These are phyloP conservation scores for Meandrina meandrites DNA, from an alignment of 92 coral and sea anemone genomes.

Conservation along the genomic window DNA sequence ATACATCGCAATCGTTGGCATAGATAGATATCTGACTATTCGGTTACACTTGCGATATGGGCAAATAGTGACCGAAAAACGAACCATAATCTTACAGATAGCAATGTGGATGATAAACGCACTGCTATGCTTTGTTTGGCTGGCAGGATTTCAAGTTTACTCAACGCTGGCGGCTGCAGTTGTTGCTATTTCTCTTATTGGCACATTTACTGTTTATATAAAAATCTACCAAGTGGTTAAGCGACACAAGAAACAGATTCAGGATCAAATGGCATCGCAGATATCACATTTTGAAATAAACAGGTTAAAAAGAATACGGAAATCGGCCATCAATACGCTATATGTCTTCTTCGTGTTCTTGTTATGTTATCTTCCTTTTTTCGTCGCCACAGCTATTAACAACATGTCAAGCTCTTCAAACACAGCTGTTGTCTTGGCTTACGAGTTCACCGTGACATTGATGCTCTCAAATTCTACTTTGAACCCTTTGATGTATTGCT, in stretches of 20 bases:
- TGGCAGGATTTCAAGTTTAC: conserved; percentile 29
- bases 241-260: conserved; percentile 24
- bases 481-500: conserved; percentile 35
- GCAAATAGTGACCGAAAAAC: conserved; percentile 15
- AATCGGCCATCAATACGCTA: conserved; percentile 16
- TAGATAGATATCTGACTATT: conserved; percentile 21
- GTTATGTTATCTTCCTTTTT: conserved; percentile 32
- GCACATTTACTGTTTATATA: conserved; percentile 13
- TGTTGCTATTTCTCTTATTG: conserved; percentile 13
- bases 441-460: conserved; percentile 16
- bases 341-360: conserved; percentile 20
- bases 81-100: background rate
- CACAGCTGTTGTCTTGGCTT: background rate
- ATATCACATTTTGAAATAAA: background rate
- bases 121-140: conserved; percentile 16
- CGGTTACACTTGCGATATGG: conserved; percentile 17
- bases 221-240: background rate
- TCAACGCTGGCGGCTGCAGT: conserved; percentile 17
- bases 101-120: background rate
- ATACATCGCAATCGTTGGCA: conserved; percentile 19
- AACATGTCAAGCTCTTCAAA: background rate
- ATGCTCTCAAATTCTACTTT: conserved; percentile 28
- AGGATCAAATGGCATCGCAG: background rate
- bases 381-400: conserved; percentile 18
- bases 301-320: background rate